Percentiles rank a stretch among this genome's conserved stretches.
phyloP scores from a whole-genome alignment of 2,888 invertebrate genomes.

The Malacosoma neustria region DNA sequence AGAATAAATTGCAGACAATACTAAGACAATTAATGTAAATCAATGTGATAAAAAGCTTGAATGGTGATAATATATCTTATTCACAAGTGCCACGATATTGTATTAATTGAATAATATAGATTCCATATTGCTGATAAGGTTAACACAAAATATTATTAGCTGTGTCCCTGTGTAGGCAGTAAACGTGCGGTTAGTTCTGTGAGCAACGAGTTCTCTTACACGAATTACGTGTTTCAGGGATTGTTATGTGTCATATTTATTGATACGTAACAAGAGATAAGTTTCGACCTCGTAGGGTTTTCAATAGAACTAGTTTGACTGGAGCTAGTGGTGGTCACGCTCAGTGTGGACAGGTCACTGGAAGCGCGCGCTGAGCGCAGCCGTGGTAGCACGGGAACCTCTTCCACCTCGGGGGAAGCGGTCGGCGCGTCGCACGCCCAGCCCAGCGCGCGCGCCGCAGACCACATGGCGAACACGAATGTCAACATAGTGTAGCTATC shows the following conservation, averaged over 20 bases:
- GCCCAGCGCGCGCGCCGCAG: constrained; percentile 75
- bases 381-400: constrained; percentile 55
- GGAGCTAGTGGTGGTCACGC: constrained; percentile 65
- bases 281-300: constrained; percentile 57
- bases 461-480: constrained; percentile 77
- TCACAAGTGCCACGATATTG: not conserved
- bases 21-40: not conserved
- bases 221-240: constrained; percentile 1
- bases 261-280: constrained; percentile 3
- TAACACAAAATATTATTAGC: too few species aligned
- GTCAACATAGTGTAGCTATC: constrained; percentile 72
- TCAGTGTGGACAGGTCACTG: constrained; percentile 66
- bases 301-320: constrained; percentile 63
- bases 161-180: too few species aligned
- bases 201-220: too few species aligned
- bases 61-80: not conserved
- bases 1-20: too few species aligned
- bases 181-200: too few species aligned
- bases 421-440: constrained; percentile 45
- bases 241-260: constrained; percentile 4
- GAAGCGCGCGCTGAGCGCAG: constrained; percentile 66
- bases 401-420: constrained; percentile 51
- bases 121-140: not conserved
- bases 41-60: not conserved
- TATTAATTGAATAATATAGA: not conserved